phyloP scores from a whole-genome alignment of 2,888 invertebrate genomes.

The Napeogenes sylphis region DNA sequence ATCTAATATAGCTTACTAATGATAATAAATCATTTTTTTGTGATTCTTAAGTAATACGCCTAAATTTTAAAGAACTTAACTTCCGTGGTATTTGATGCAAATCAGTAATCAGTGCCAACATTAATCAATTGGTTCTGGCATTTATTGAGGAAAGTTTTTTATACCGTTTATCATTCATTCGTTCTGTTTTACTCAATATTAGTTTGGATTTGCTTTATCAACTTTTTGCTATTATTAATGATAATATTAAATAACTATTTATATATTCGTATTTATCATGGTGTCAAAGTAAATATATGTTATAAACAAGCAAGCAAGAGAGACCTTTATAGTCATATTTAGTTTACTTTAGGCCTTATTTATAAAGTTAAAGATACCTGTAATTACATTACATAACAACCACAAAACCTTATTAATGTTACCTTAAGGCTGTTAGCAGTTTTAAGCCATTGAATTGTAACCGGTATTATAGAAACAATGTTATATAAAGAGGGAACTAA shows the following conservation, averaged over 20 bases:
- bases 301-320: too few relatives aligned
- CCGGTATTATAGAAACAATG: slow-evolving; percentile 1
- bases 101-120: slow-evolving; percentile 13
- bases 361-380: not conserved
- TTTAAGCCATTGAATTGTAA: slow-evolving; percentile 4
- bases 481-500: slow-evolving; percentile 9
- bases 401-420: not conserved
- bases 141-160: slow-evolving; percentile 20
- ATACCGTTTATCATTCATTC: slow-evolving; percentile 12
- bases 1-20: too few relatives aligned
- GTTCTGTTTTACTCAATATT: slow-evolving; percentile 4
- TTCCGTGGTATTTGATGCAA: slow-evolving; percentile 12
- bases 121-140: slow-evolving; percentile 17
- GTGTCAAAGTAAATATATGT: too few relatives aligned
- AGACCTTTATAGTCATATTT: too few relatives aligned
- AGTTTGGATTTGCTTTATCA: not conserved
- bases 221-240: not conserved
- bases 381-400: not conserved
- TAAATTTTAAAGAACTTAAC: not conserved
- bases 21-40: too few relatives aligned
- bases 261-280: too few relatives aligned
- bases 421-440: slow-evolving; percentile 1
- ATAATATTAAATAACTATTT: too few relatives aligned
- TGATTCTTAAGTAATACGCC: too few relatives aligned
- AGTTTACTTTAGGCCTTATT: too few relatives aligned